phyloP scores from a whole-genome alignment of 2,113 vertebrate genomes.

The Sinocyclocheilus grahami region DNA sequence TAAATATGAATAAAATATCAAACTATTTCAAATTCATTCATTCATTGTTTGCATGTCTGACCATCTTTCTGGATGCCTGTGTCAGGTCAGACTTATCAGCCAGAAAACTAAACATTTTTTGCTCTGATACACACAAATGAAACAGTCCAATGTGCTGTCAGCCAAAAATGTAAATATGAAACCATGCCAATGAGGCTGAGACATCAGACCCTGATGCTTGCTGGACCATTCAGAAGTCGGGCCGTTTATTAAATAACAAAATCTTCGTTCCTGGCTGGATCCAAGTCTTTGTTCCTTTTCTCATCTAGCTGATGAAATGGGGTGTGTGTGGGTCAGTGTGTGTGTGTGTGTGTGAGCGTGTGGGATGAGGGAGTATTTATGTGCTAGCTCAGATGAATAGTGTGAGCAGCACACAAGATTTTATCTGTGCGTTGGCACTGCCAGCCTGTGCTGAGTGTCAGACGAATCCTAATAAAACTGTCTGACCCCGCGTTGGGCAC shows the following conservation, averaged over 20 bases:
- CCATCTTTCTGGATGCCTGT: background rate
- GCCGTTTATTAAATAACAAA: conserved; percentile 42
- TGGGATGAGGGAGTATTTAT: conserved; percentile 49
- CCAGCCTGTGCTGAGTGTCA: conserved; percentile 88
- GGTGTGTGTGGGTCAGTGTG: background rate
- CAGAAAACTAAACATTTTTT: conserved; percentile 48
- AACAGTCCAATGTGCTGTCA: conserved; percentile 24
- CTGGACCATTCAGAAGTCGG: conserved; percentile 43
- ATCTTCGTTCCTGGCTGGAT: conserved; percentile 26
- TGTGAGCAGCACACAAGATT: conserved; percentile 61
- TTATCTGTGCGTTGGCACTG: conserved; percentile 75
- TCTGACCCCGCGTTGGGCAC: conserved; percentile 92
- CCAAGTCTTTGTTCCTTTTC: conserved; percentile 29
- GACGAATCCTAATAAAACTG: conserved; percentile 96
- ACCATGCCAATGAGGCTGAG: background rate
- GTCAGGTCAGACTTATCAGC: background rate
- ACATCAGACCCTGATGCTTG: background rate
- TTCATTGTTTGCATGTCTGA: background rate
- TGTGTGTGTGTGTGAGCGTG: background rate
- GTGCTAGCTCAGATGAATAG: conserved; percentile 46
- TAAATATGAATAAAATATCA: background rate
- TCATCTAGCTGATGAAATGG: conserved; percentile 14
- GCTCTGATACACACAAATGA: conserved; percentile 32
- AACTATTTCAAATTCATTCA: background rate
- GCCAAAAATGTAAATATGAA: conserved; percentile 48